Evolutionary conservation across 2,888 invertebrate genomes (phyloP).

Genomic region (Sarcophaga carnaria): DNA sequence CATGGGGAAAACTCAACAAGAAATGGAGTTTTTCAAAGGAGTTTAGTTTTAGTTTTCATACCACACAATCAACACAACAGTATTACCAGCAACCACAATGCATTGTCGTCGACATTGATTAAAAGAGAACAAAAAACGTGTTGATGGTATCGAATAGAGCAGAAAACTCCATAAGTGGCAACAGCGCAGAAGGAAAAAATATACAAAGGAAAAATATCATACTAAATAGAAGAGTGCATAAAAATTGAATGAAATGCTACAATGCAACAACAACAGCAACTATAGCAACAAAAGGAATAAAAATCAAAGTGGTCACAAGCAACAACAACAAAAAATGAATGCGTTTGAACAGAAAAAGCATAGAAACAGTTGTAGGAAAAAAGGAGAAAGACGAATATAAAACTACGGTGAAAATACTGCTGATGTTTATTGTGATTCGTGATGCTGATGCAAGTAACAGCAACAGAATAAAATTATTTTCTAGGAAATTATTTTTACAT

Average conservation of each 20-base stretch:
- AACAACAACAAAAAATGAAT: conserved; percentile 60
- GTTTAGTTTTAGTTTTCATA: not conserved
- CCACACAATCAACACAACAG: conserved; percentile 23
- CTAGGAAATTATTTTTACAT: not conserved
- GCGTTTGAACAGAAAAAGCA: conserved; percentile 44
- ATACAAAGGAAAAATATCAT: not conserved
- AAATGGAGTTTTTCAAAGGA: conserved; percentile 1
- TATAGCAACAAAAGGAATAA: conserved; percentile 15
- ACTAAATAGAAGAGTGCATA: not conserved
- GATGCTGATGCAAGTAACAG: not conserved
- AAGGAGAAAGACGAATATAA: conserved; percentile 50
- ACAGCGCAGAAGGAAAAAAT: not conserved
- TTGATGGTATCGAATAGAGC: conserved; percentile 50
- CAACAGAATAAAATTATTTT: not conserved
- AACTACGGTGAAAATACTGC: conserved; percentile 45
- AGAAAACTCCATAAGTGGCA: not conserved
- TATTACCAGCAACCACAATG: conserved; percentile 37
- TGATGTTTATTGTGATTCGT: conserved; percentile 39
- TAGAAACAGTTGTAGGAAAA: no score
- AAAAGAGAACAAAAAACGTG: conserved; percentile 65
- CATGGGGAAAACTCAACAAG: not conserved
- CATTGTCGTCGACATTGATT: conserved; percentile 66
- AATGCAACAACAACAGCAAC: not conserved
- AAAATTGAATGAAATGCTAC: conserved; percentile 8
- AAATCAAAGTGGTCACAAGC: conserved; percentile 64